Evolutionary conservation across 2,113 vertebrate species (phyloP).

Genomic region (Zosterops borbonicus): DNA sequence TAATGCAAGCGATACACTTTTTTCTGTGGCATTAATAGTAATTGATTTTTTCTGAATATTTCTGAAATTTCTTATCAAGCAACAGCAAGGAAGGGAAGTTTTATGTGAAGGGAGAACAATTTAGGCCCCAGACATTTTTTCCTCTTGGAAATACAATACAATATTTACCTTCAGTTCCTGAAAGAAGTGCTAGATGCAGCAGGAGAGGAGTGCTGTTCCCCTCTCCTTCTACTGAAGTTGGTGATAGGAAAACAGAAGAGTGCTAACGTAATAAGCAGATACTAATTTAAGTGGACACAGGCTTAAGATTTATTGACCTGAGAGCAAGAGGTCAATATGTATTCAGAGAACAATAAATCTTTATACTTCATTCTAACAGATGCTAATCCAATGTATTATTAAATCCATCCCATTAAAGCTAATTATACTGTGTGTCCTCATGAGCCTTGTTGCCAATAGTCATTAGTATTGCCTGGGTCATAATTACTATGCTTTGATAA

Average conservation of each 20-base stretch:
- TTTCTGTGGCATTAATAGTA: background rate
- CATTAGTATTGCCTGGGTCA: background rate
- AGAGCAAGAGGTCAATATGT: constrained; percentile 49
- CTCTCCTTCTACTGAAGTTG: background rate
- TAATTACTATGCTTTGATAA: constrained; percentile 34
- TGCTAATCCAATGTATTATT: constrained; percentile 51
- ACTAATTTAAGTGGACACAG: constrained; percentile 36
- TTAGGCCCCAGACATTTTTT: background rate
- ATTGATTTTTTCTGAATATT: background rate
- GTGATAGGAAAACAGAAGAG: background rate
- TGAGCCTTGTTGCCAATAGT: constrained; percentile 22
- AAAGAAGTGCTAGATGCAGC: background rate
- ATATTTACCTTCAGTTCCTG: background rate
- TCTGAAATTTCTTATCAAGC: background rate
- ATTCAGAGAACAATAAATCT: constrained; percentile 55
- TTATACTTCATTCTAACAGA: constrained; percentile 2
- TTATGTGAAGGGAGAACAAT: background rate
- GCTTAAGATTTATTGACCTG: constrained; percentile 45
- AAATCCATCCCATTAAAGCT: constrained; percentile 37
- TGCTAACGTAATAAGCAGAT: background rate
- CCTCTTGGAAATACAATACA: background rate
- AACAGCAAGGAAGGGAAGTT: background rate
- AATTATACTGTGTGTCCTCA: constrained; percentile 22
- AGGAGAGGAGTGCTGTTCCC: background rate
- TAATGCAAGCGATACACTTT: background rate